phyloP scores from a whole-genome alignment of 2,113 vertebrate species.

The Xiphophorus maculatus region DNA sequence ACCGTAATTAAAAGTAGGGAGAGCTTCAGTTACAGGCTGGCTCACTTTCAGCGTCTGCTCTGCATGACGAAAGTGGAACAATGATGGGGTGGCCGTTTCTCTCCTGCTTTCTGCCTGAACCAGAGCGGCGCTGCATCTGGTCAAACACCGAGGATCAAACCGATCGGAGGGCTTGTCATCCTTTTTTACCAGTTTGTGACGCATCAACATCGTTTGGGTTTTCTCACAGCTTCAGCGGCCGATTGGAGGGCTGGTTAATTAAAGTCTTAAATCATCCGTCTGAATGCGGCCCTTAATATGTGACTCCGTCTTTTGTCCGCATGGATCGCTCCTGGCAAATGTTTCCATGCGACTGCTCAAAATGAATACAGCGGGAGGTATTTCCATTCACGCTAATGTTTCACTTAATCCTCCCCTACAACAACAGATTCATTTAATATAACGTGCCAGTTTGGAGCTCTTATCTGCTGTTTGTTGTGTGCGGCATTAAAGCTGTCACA shows the following conservation, averaged over 20 bases:
- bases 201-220: conserved; percentile 7
- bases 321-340: conserved; percentile 30
- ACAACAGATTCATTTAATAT: conserved; percentile 1
- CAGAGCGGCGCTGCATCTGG: conserved; percentile 37
- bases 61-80: conserved; percentile 49
- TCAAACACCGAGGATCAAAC: conserved; percentile 51
- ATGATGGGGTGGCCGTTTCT: conserved; percentile 1
- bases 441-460: conserved; percentile 12
- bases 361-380: conserved; percentile 12
- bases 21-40: conserved; percentile 46
- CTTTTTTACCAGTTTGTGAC: conserved; percentile 30
- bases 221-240: conserved; percentile 8
- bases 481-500: not conserved
- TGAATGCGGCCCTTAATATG: conserved; percentile 13
- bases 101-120: not conserved
- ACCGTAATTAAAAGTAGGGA: conserved; percentile 76
- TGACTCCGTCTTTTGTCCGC: conserved; percentile 32
- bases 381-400: conserved; percentile 5
- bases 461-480: not conserved
- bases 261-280: conserved; percentile 51
- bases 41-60: conserved; percentile 52
- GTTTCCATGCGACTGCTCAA: conserved; percentile 10
- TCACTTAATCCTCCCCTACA: not conserved
- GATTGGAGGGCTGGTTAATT: conserved; percentile 17
- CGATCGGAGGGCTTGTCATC: conserved; percentile 17